Percentiles rank a stretch among this genome's conserved stretches.
These are phyloP conservation scores for Drosophila bipectinata DNA, from an alignment of 1,140 invertebrate genomes.

Conservation along the genomic window DNA sequence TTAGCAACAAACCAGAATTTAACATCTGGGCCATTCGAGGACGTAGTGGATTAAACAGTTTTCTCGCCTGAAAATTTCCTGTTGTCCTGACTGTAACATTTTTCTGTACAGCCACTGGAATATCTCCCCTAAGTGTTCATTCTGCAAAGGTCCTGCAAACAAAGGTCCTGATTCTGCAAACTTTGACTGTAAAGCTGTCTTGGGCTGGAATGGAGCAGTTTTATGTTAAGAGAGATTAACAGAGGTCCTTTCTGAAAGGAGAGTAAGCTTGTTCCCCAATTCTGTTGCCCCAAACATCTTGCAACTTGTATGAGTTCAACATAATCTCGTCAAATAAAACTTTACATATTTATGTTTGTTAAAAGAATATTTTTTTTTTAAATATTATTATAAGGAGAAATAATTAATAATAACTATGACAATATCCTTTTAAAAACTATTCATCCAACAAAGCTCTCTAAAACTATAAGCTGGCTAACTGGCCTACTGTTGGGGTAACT, in stretches of 20 bases:
- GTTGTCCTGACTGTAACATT: conserved; percentile 6
- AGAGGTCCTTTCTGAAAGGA: neutral
- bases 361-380: no score
- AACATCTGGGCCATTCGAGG: conserved; percentile 1
- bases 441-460: neutral
- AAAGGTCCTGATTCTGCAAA: no score
- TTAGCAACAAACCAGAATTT: conserved; percentile 1
- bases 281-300: neutral
- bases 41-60: neutral
- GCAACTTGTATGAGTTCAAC: neutral
- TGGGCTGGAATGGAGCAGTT: conserved; percentile 2
- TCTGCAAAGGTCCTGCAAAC: conserved; percentile 37
- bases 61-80: neutral
- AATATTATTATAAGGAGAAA: no score
- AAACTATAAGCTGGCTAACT: neutral
- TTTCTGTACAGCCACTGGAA: conserved; percentile 47
- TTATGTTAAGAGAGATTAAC: neutral
- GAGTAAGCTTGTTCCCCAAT: neutral
- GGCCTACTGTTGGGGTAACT: conserved; percentile 17
- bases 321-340: neutral
- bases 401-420: no score
- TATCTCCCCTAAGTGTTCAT: conserved; percentile 52
- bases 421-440: neutral
- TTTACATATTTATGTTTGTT: no score
- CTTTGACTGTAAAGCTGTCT: neutral